Base-by-base conservation (phyloP, 92 coral and sea anemone genomes). In the Bergia sp. region DNA sequence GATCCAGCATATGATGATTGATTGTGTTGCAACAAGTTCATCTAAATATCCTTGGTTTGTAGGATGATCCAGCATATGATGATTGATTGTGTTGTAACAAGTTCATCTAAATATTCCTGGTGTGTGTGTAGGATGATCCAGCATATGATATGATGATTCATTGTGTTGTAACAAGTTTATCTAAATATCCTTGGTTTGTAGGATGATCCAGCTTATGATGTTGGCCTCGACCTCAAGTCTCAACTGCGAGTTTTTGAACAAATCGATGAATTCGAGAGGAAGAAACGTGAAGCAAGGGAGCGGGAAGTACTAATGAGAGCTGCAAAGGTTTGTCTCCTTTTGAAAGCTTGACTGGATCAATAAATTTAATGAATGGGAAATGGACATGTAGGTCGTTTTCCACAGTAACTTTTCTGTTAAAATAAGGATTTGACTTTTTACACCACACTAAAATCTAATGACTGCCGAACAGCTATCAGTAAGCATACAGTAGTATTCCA, bases 31-130 rank as follows among this genome's bases (percentile, higher is more conserved):
- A 57, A 57, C n/a, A 10, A 49, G 23, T 81, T 15, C 3, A 65
- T 66, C 44, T 9, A 38, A 18, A 64, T 21, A n/a, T 5, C 37
- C 38, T 42, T 79, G 53, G n/a, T 57, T 44, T 82, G 4, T 37
- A 97, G 99, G 99, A 97, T 76, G 99, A 97, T 57, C 99, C 99
- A 11, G 90, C 93, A 29, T 95, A 97, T 73, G 98, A 97, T 91
- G 89, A 29, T 29, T 29, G 0, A 29, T 29, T 29, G 29, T 29
- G 29, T 29, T 29, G 29, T 29, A 57, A 57, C 29, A 29, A 29
- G 29, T 29, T 29, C 29, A 29, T 29, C 29, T 29, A 29, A 29
- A 29, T 29, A 29, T 29, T 29, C 29, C 29, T 29, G 29, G 29
- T 29, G 29, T 29, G 29, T 29, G 29, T 29, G 29, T 29, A 29